Conservation (phyloP, 2,113 vertebrate genomes). For the Telmatochromis sp. region DNA sequence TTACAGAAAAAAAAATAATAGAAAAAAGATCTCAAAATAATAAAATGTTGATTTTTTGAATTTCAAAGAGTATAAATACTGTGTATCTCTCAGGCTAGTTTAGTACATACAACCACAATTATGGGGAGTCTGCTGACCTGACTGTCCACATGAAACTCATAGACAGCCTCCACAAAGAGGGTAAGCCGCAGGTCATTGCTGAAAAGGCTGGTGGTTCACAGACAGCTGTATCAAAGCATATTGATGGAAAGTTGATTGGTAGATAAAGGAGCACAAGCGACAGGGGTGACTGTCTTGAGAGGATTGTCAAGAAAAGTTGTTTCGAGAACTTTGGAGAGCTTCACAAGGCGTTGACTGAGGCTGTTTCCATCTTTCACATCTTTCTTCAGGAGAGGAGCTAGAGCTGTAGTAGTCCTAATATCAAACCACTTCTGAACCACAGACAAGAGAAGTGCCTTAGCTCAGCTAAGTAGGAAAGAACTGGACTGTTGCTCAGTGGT, state of each 20-base stretch:
- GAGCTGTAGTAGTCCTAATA: background rate
- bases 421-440: background rate
- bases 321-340: accelerated
- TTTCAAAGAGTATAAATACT: background rate
- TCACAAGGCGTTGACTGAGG: background rate
- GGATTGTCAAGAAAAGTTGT: background rate
- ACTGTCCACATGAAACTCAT: background rate
- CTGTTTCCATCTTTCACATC: background rate
- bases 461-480: background rate
- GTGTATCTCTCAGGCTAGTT: background rate
- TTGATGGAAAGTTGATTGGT: background rate
- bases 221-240: background rate
- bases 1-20: background rate
- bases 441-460: background rate
- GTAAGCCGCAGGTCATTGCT: background rate
- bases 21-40: background rate
- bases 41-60: background rate
- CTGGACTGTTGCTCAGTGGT: background rate
- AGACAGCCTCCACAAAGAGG: background rate
- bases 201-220: background rate
- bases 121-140: background rate
- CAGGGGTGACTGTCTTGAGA: background rate
- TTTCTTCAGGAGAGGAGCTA: background rate
- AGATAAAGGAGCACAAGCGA: background rate
- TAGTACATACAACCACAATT: background rate